Conservation (phyloP, 2,888 invertebrate species). For the Mesorhabditis belari region DNA sequence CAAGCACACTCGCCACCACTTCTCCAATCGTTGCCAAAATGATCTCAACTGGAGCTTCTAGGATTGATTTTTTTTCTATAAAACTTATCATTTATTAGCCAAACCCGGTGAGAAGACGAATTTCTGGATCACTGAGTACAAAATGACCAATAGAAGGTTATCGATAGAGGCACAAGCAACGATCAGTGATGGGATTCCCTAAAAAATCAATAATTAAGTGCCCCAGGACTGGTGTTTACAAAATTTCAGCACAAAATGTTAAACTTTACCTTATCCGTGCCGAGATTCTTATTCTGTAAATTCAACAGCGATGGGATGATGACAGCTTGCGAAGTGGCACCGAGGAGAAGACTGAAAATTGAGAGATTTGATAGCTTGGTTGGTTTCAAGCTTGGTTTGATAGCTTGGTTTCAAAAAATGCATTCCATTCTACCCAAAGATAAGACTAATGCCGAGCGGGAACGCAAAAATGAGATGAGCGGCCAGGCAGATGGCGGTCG, state of each 20-base stretch:
- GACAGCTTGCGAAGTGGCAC: not conserved
- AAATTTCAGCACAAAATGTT: too few species aligned
- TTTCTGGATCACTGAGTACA: not conserved
- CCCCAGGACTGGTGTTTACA: too few species aligned
- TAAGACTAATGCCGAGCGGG: not conserved
- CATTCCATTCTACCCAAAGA: not conserved
- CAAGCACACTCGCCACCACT: not conserved
- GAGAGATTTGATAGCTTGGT: too few species aligned
- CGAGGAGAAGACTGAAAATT: not conserved
- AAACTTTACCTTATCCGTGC: constrained; percentile 3
- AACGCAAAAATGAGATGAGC: not conserved
- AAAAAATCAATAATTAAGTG: not conserved
- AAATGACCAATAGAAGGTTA: not conserved
- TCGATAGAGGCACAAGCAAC: not conserved
- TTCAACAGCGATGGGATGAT: not conserved
- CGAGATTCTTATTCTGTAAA: not conserved
- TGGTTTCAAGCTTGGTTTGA: too few species aligned
- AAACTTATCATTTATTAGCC: too few species aligned
- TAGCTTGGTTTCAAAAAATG: not conserved
- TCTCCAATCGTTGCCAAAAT: not conserved
- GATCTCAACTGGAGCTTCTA: not conserved
- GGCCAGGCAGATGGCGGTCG: not conserved
- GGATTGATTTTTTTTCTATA: too few species aligned
- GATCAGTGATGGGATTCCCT: not conserved
- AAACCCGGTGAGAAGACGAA: not conserved